These are phyloP conservation scores for Tetragnatha montana DNA, from an alignment of 2,888 invertebrate species.

Conservation along the genomic window DNA sequence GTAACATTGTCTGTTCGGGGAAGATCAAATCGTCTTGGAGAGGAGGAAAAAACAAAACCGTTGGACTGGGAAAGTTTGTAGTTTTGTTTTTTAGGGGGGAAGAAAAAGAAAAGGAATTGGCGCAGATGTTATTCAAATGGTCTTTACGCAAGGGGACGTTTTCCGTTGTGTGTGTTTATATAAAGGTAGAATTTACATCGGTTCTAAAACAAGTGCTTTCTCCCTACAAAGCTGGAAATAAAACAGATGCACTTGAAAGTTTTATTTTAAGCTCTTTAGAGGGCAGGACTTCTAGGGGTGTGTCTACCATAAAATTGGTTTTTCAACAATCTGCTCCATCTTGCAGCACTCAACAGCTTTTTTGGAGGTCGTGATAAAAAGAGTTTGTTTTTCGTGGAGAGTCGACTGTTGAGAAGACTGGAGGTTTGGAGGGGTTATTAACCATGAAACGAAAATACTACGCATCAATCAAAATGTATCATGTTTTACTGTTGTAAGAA, in stretches of 20 bases:
- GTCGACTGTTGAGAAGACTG: not conserved
- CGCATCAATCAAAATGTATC: too few relatives aligned
- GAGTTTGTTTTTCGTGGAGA: not conserved
- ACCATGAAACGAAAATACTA: not conserved
- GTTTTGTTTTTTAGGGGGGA: not conserved
- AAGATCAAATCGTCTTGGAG: slow-evolving; percentile 59
- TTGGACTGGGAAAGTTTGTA: slow-evolving; percentile 2
- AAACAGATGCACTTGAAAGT: slow-evolving; percentile 40
- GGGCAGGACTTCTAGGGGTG: slow-evolving; percentile 12
- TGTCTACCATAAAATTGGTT: slow-evolving; percentile 48
- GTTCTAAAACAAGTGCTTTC: slow-evolving; percentile 61
- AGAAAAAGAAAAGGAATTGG: slow-evolving; percentile 32
- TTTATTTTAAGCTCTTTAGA: slow-evolving; percentile 38
- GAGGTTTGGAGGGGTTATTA: not conserved
- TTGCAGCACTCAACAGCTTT: slow-evolving; percentile 33
- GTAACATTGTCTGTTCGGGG: slow-evolving; percentile 53
- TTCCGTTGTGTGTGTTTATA: slow-evolving; percentile 40
- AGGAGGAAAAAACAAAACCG: slow-evolving; percentile 23
- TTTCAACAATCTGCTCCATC: slow-evolving; percentile 35
- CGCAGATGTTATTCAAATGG: slow-evolving; percentile 66
- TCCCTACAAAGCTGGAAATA: slow-evolving; percentile 27
- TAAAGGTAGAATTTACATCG: slow-evolving; percentile 65
- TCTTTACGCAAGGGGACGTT: slow-evolving; percentile 30
- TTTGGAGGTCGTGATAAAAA: slow-evolving; percentile 23
- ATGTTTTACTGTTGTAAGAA: too few relatives aligned